Base-by-base conservation (phyloP, 1,140 invertebrate species). In the Nymphalis io region DNA sequence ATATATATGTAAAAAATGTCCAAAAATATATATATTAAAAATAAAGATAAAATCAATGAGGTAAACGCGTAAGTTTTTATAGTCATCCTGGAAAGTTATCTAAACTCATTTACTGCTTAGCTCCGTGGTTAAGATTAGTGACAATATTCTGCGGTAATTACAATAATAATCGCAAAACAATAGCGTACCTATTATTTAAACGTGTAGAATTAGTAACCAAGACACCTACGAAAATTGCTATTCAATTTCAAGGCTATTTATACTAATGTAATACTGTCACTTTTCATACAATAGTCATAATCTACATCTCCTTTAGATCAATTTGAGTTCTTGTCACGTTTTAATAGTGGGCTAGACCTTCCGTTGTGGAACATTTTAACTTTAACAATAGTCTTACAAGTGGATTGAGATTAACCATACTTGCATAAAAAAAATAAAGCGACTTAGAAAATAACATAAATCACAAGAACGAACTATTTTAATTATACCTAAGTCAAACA, bases 261-360 rank as follows among this genome's bases (percentile, higher is more conserved):
- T 61, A 60, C 23, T 12, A 60, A 16, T 51, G n/a, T 27, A 16
- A 40, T 64, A 61, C 66, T 68, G 48, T 60, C 66, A 59, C 58
- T 60, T 61, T 68, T 18, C 58, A 68, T 48, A 55, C 59, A 68
- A 68, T 61, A 38, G 33, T 39, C 8, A 13, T 55, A 55, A 51
- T 60, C 57, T 60, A 60, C 65, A 40, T 63, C 46, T 51, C 2
- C 12, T 39, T 53, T 64, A 42, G 12, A 3, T 57, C 38, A 13
- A 0, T 40, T 55, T 10, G 38, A 8, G 46, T 68, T 68, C 66
- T 27, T 6, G 21, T 64, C 68, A 70, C 60, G 68, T 63, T 15
- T 46, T 15, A 63, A 63, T 10, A 27, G 23, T 64, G 53, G 48
- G 40, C 40, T 63, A 48, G 46, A 33, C 16, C 33, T 66, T 61